Evolutionary conservation across 2,888 invertebrate species (phyloP).

Genomic region (Lasioglossum morio): DNA sequence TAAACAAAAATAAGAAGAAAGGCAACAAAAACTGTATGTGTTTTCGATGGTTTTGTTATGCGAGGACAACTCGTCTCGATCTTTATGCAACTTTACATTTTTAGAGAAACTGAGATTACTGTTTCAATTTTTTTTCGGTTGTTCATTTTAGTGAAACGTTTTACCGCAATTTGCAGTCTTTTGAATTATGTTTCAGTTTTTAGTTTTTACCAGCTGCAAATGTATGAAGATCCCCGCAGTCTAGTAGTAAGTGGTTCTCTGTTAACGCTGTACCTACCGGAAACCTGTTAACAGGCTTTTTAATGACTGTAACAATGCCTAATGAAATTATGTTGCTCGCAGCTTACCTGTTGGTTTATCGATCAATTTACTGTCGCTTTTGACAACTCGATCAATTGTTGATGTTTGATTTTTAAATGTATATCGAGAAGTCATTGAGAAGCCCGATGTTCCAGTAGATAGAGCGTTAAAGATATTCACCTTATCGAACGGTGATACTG

Average conservation of each 20-base stretch:
- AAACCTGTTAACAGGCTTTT: neutral
- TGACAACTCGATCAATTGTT: neutral
- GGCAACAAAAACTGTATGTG: neutral
- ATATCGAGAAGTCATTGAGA: neutral
- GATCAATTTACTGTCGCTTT: neutral
- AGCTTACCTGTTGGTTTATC: neutral
- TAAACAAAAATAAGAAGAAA: neutral
- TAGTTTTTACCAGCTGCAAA: neutral
- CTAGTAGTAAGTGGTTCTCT: slow-evolving; percentile 1
- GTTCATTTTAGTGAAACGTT: neutral
- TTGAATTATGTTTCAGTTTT: neutral
- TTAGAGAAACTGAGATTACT: neutral
- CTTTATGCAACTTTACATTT: neutral
- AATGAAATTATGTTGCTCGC: neutral
- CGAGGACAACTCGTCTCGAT: neutral
- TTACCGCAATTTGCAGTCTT: neutral
- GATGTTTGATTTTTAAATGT: neutral
- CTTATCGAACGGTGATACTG: neutral
- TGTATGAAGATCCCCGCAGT: neutral
- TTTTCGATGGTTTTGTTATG: slow-evolving; percentile 4
- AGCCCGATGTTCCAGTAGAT: neutral
- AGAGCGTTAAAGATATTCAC: neutral
- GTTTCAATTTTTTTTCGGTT: neutral
- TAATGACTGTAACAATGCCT: neutral
- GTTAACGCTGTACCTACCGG: neutral